Percentiles rank a stretch among this genome's conserved stretches.
Evolutionary conservation across 92 coral and sea anemone species (phyloP).

Genomic region (Micromussa lordhowensis): DNA sequence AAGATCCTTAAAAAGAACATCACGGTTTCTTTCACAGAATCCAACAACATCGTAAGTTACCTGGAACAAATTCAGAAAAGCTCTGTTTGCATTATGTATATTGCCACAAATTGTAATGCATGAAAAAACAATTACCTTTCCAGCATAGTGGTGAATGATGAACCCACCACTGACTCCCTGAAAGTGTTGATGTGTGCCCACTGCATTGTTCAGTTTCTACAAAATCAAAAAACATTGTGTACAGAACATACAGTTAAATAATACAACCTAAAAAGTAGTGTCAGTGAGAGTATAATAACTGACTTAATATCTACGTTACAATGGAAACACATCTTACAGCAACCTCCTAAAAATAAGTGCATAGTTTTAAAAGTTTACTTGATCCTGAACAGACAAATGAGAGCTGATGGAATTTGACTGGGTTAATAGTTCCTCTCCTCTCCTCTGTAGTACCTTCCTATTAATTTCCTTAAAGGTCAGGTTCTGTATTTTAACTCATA

Average conservation of each 20-base stretch:
- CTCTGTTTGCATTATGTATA: neutral
- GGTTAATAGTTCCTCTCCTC: too few relatives aligned
- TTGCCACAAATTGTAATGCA: neutral
- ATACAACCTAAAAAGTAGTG: neutral
- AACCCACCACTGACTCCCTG: constrained; percentile 94
- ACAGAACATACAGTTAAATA: neutral
- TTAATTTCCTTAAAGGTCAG: too few relatives aligned
- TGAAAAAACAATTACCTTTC: constrained; percentile 77
- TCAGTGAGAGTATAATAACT: too few relatives aligned
- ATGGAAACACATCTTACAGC: neutral
- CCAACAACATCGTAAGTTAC: constrained; percentile 91
- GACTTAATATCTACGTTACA: too few relatives aligned
- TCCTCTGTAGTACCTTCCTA: too few relatives aligned
- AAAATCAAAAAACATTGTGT: neutral
- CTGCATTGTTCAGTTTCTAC: constrained; percentile 74
- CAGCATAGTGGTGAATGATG: constrained; percentile 97
- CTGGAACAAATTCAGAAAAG: constrained; percentile 41
- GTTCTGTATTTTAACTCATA: too few relatives aligned
- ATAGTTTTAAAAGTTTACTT: too few relatives aligned
- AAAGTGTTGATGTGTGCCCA: constrained; percentile 96
- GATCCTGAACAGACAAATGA: too few relatives aligned
- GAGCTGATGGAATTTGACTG: too few relatives aligned
- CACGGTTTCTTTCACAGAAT: constrained; percentile 98
- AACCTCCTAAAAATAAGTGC: too few relatives aligned
- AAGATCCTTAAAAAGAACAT: constrained; percentile 93